Conservation (phyloP, 2,888 invertebrate genomes). For the Drosophila tripunctata region DNA sequence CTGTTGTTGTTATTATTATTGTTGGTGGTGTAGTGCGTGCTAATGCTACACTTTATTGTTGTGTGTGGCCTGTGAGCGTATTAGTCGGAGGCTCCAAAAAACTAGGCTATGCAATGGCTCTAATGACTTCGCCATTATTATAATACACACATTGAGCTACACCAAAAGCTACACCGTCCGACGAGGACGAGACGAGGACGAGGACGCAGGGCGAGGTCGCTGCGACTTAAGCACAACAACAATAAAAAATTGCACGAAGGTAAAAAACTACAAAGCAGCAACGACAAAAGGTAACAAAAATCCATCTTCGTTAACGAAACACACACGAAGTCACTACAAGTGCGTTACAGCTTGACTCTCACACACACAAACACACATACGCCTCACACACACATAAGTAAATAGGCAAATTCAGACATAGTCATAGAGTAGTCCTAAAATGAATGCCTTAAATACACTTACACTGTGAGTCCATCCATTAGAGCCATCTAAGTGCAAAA, state of each 20-base stretch:
- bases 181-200: constrained; percentile 45
- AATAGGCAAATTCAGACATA: constrained; percentile 9
- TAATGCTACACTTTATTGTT: constrained; percentile 66
- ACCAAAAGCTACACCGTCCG: neutral
- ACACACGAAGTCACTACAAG: constrained; percentile 57
- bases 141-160: constrained; percentile 53
- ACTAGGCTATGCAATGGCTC: constrained; percentile 73
- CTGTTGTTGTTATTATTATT: constrained; percentile 14
- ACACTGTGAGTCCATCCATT: no score
- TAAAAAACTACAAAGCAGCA: constrained; percentile 41
- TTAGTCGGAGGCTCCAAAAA: constrained; percentile 47
- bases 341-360: constrained; percentile 53
- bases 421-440: constrained; percentile 1
- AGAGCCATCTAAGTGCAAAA: no score
- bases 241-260: constrained; percentile 60
- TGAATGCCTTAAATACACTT: constrained; percentile 14
- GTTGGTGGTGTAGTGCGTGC: constrained; percentile 55
- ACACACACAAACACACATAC: constrained; percentile 3
- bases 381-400: constrained; percentile 1
- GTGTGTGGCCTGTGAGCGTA: constrained; percentile 36
- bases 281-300: constrained; percentile 44
- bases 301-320: constrained; percentile 72
- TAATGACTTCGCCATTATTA: constrained; percentile 75
- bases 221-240: constrained; percentile 38
- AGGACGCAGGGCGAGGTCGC: constrained; percentile 56